phyloP scores from a whole-genome alignment of 1,140 invertebrate genomes.

The Ridgeia piscesae region DNA sequence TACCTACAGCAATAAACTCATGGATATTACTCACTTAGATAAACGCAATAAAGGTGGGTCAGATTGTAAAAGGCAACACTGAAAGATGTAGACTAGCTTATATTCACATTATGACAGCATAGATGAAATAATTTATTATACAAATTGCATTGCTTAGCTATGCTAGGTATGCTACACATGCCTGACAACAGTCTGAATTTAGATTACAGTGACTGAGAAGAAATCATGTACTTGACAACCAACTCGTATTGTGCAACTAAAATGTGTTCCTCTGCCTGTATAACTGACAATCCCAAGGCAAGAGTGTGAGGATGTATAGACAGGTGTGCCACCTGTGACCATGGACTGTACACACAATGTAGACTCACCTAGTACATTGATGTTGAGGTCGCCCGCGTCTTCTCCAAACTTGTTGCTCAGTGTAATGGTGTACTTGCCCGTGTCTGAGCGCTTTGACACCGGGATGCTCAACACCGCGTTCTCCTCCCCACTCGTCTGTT shows the following conservation, averaged over 20 bases:
- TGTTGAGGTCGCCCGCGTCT: slow-evolving; percentile 90
- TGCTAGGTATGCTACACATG: neutral
- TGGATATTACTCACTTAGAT: neutral
- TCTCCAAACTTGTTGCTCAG: slow-evolving; percentile 87
- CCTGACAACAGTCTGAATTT: neutral
- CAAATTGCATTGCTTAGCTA: neutral
- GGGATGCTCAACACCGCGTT: slow-evolving; percentile 85
- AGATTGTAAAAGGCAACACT: neutral
- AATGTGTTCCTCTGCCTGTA: neutral
- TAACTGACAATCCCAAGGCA: neutral
- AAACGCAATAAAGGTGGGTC: neutral
- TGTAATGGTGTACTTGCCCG: slow-evolving; percentile 87
- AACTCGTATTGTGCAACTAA: neutral
- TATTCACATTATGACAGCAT: neutral
- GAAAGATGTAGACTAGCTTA: neutral
- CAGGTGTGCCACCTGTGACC: neutral
- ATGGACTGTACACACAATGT: neutral
- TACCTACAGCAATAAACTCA: neutral
- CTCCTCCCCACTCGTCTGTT: slow-evolving; percentile 77
- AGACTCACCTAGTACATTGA: slow-evolving; percentile 80
- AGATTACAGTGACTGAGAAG: neutral
- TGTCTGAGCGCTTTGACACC: slow-evolving; percentile 83
- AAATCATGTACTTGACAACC: neutral
- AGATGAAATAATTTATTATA: neutral
- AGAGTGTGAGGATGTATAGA: too few relatives aligned